Conservation (phyloP, 2,113 vertebrate species). For the Burhinus oedicnemus region DNA sequence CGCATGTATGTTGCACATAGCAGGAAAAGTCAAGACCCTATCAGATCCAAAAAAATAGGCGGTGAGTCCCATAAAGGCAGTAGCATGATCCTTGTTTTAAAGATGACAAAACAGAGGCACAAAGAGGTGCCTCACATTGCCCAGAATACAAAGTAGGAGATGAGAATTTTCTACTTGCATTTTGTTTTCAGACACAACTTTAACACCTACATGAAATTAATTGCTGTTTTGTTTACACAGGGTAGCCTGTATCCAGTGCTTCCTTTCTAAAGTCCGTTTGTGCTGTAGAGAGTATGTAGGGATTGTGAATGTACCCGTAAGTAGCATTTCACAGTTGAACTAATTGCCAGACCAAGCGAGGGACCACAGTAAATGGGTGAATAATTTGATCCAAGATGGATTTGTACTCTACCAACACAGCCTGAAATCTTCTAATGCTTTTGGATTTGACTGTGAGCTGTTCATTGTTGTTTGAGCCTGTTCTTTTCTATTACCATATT, state of each 20-base stretch:
- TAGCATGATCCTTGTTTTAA: background rate
- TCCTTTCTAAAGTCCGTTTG: background rate
- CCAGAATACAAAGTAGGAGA: background rate
- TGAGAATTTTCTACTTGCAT: background rate
- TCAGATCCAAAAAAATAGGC: background rate
- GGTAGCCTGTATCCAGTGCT: background rate
- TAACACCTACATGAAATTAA: background rate
- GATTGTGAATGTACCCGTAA: slow-evolving; percentile 1
- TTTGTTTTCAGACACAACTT: slow-evolving; percentile 6
- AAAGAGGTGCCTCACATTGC: background rate
- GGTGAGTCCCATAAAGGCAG: background rate
- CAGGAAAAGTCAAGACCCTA: background rate
- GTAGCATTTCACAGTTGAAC: slow-evolving; percentile 52
- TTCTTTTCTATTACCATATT: slow-evolving; percentile 62
- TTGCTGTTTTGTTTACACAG: background rate
- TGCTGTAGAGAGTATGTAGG: background rate
- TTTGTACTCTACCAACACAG: slow-evolving; percentile 52
- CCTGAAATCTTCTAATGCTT: slow-evolving; percentile 62
- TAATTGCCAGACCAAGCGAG: slow-evolving; percentile 37
- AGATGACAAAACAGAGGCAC: background rate
- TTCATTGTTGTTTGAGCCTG: slow-evolving; percentile 53
- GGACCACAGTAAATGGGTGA: slow-evolving; percentile 41
- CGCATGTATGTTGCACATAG: background rate
- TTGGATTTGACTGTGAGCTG: slow-evolving; percentile 54
- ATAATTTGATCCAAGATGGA: slow-evolving; percentile 55